These are phyloP conservation scores for Catostylus mosaicus DNA, from an alignment of 30 jellyfish, hydroid and myxozoan species.

Conservation along the genomic window DNA sequence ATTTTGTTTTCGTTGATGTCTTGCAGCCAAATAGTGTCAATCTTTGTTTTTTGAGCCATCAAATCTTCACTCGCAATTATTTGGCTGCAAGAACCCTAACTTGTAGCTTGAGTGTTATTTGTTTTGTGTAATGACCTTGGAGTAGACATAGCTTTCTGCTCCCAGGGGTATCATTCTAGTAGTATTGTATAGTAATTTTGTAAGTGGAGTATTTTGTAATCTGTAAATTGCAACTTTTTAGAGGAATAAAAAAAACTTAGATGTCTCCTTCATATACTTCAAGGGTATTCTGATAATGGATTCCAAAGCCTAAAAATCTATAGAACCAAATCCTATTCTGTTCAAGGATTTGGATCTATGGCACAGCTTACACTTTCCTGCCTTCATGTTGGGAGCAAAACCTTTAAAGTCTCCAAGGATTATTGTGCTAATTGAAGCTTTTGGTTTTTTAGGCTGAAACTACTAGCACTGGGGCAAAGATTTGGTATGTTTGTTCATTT, in stretches of 20 bases:
- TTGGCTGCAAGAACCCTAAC: neutral
- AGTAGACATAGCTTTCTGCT: neutral
- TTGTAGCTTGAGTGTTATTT: neutral
- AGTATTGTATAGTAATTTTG: neutral
- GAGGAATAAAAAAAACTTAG: neutral
- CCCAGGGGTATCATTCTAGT: slow-evolving; percentile 7
- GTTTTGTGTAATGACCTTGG: neutral
- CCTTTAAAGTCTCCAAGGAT: no score
- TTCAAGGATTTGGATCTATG: no score
- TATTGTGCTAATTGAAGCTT: no score
- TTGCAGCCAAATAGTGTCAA: neutral
- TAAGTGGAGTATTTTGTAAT: neutral
- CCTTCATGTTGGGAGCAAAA: no score
- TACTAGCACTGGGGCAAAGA: slow-evolving; percentile 32
- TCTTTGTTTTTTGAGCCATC: neutral
- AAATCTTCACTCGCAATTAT: slow-evolving; percentile 8
- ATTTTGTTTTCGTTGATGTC: neutral
- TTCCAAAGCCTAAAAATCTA: no score
- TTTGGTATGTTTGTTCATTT: slow-evolving; percentile 51
- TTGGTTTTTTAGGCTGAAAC: slow-evolving; percentile 43
- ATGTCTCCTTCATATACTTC: no score
- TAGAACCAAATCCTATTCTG: no score
- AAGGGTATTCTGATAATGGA: no score
- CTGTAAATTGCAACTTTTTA: neutral
- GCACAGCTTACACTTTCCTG: no score